Evolutionary conservation across 2,797 vertebrate genomes (phyloP), one percentile per base, ranked within the genome.

Genomic region (Okamejei kenojei): DNA sequence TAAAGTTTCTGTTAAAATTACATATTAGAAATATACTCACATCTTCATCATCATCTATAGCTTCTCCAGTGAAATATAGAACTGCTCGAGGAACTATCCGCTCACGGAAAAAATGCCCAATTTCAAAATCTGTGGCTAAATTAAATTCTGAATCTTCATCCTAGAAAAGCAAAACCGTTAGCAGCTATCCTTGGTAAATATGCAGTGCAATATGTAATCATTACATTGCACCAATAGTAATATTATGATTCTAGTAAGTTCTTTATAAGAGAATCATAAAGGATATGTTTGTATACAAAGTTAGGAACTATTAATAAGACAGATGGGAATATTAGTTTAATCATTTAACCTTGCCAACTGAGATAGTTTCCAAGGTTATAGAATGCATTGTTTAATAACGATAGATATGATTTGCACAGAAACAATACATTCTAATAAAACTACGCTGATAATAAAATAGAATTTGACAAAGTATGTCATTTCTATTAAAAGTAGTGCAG

Each of bases 1-100:
- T 65, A 63, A 88, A 88, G 11, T 29, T 84, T 32, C 1, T 65
- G 29, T 19, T 11, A 88, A 32, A n/a, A 88, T 74, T 68, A 91
- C 54, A 93, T 80, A 0, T 38, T 23, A 93, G 68, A 32, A 65
- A 54, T 9, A 2, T 94, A 96, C 98, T 90, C 97, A 99, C 99
- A 0, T 98, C 99, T 94, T 99, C 98, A 7, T 99, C 98, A 78
- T 99, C 98, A 94, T 99, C 98, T 95, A 99, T 96, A 93, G 98
- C 98, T 96, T 99, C 98, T 74, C 98, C 98, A 0, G 99, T 99
- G 96, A 99, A 99, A 96, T 99, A 99, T 23, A 99, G 97, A 94
- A 99, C 98, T 0, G 98, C 99, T 94, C 98, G 96, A 21, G 99
- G 98, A 92, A 99, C 97, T 96, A 99, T 97, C 96, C 99, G 97